Evolutionary conservation across 1,140 invertebrate genomes (phyloP), one percentile per base, ranked within the genome.

Genomic region (Zaprionus kolodkinae): DNA sequence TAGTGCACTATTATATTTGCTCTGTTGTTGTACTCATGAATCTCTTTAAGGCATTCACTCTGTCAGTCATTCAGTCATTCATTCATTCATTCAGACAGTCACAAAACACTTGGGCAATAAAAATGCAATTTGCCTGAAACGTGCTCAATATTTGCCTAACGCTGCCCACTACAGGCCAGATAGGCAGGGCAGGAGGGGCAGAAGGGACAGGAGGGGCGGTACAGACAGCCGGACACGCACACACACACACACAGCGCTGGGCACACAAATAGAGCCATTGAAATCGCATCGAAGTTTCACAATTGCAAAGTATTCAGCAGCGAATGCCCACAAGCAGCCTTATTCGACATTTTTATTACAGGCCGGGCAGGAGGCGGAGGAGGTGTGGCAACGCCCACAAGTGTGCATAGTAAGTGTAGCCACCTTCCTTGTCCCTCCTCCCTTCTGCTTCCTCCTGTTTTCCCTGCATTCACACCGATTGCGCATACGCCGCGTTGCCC

Each of bases 71-170:
- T 40, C 21, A 21, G 1, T 21, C 40, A 50, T 15, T 45, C 40
- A 43, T 43, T 15, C 40, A 43, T 43, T 43, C 40, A 45, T 15
- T 40, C 38, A 27, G 9, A 9, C 60, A 48, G 30, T 17, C 61
- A 63, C 48, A 40, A 61, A 40, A 25, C 25, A 40, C 21, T 27
- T 11, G 80, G 6, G 70, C 66, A 89, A 88, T 88, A 88, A 89
- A 88, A 88, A 73, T 85, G 84, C 84, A 88, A 88, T 88, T 88
- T 85, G 72, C 59, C 66, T 72, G 78, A 85, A 85, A 88, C 84
- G 84, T 88, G 84, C 74, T 87, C 82, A 86, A 86, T 87, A 87
- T 87, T 87, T 87, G 85, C 73, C 74, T 69, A 80, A 61, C 76
- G 61, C 57, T 63, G 70, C 36, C 72, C 67, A 75, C 73, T 71